These are phyloP conservation scores for Helicoverpa assulta DNA, from an alignment of 2,888 invertebrate species.

Conservation along the genomic window DNA sequence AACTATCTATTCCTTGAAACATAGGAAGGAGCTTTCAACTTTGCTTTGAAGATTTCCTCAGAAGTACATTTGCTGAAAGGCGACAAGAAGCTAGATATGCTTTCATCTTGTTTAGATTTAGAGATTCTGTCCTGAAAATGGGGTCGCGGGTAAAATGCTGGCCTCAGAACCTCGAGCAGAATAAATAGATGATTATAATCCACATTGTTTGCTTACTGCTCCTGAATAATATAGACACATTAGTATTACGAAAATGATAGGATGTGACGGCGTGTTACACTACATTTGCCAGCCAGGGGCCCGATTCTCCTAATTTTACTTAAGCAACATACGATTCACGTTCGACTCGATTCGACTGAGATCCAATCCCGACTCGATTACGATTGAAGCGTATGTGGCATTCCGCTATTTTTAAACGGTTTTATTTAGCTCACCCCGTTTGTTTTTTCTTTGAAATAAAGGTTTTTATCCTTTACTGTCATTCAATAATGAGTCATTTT, in stretches of 20 bases:
- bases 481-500: too few relatives aligned
- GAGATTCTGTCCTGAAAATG: constrained; percentile 24
- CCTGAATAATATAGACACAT: constrained; percentile 26
- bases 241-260: constrained; percentile 21
- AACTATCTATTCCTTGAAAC: constrained; percentile 2
- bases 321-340: too few relatives aligned
- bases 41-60: constrained; percentile 16
- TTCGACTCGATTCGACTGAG: too few relatives aligned
- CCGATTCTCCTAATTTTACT: too few relatives aligned
- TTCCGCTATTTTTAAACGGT: too few relatives aligned
- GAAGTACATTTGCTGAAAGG: background rate
- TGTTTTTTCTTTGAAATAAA: too few relatives aligned
- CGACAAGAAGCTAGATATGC: constrained; percentile 2
- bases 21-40: constrained; percentile 7
- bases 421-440: too few relatives aligned
- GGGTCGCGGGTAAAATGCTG: constrained; percentile 11
- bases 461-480: too few relatives aligned
- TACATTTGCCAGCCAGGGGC: constrained; percentile 13
- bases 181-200: constrained; percentile 21
- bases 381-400: too few relatives aligned
- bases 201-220: constrained; percentile 12
- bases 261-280: constrained; percentile 17
- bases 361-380: too few relatives aligned
- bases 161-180: constrained; percentile 7
- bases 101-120: constrained; percentile 31